phyloP scores from a whole-genome alignment of 1,140 invertebrate genomes.

The Cylas formicarius region DNA sequence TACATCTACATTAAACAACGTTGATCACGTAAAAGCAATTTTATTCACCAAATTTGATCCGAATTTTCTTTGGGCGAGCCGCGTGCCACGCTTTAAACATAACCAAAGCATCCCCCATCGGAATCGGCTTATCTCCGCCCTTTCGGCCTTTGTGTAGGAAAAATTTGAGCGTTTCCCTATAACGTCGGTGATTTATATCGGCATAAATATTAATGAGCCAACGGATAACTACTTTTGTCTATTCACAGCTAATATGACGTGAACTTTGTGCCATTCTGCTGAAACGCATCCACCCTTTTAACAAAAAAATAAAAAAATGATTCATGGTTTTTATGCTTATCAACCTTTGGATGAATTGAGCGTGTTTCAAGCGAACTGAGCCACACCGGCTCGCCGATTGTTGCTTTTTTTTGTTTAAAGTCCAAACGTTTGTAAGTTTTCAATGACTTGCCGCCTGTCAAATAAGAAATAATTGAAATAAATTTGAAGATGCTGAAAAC shows the following conservation, averaged over 20 bases:
- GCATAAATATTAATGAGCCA: slow-evolving; percentile 22
- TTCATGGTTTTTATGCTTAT: too few species aligned
- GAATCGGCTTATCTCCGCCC: slow-evolving; percentile 16
- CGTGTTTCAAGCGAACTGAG: too few species aligned
- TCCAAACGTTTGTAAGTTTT: too few species aligned
- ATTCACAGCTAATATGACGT: slow-evolving; percentile 23
- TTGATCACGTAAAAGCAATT: slow-evolving; percentile 1
- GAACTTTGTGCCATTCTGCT: slow-evolving; percentile 18
- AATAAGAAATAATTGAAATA: too few species aligned
- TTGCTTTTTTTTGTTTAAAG: too few species aligned
- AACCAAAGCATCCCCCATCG: slow-evolving; percentile 17
- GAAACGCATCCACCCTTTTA: too few species aligned
- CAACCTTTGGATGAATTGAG: too few species aligned
- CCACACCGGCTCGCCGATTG: too few species aligned
- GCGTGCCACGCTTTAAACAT: slow-evolving; percentile 16
- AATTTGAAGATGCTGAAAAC: too few species aligned
- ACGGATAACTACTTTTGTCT: slow-evolving; percentile 20
- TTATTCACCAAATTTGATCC: slow-evolving; percentile 11
- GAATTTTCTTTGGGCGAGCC: slow-evolving; percentile 15
- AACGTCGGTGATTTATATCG: slow-evolving; percentile 18
- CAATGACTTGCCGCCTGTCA: too few species aligned
- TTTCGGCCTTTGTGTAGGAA: slow-evolving; percentile 16
- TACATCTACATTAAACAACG: slow-evolving; percentile 6
- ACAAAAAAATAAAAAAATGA: too few species aligned
- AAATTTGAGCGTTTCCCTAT: slow-evolving; percentile 20